Percentiles rank a stretch among this genome's conserved stretches.
phyloP scores from a whole-genome alignment of 2,113 vertebrate species.

The Sylvietta virens region DNA sequence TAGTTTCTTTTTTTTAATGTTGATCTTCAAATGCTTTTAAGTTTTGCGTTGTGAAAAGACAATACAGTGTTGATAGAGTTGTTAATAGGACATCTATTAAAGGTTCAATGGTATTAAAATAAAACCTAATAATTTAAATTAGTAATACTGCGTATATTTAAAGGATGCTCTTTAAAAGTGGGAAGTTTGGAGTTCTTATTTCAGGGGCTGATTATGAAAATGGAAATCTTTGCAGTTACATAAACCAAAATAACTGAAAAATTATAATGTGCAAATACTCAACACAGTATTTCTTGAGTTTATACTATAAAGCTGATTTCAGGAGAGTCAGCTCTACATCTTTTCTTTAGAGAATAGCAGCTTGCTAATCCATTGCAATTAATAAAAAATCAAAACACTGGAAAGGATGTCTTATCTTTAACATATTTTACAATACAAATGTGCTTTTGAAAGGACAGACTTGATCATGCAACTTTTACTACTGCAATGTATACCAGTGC shows the following conservation, averaged over 20 bases:
- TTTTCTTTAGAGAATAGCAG: conserved; percentile 3
- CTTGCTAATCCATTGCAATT: neutral
- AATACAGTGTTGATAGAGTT: conserved; percentile 2
- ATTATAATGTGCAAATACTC: neutral
- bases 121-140: conserved; percentile 30
- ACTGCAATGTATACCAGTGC: neutral
- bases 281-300: neutral
- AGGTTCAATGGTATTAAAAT: neutral
- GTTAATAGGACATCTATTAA: conserved; percentile 25
- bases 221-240: neutral
- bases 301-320: neutral
- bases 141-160: conserved; percentile 49
- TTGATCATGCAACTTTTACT: neutral
- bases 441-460: neutral
- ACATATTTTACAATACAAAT: neutral
- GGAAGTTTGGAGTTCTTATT: conserved; percentile 30
- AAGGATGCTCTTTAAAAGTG: conserved; percentile 26
- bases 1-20: conserved; percentile 64
- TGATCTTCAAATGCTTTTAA: conserved; percentile 49
- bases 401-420: neutral
- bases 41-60: conserved; percentile 38
- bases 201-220: neutral
- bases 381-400: neutral
- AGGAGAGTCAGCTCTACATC: neutral
- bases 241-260: conserved; percentile 13